Evolutionary conservation across 2,888 invertebrate genomes (phyloP).

Genomic region (Eustalomyia histrio): DNA sequence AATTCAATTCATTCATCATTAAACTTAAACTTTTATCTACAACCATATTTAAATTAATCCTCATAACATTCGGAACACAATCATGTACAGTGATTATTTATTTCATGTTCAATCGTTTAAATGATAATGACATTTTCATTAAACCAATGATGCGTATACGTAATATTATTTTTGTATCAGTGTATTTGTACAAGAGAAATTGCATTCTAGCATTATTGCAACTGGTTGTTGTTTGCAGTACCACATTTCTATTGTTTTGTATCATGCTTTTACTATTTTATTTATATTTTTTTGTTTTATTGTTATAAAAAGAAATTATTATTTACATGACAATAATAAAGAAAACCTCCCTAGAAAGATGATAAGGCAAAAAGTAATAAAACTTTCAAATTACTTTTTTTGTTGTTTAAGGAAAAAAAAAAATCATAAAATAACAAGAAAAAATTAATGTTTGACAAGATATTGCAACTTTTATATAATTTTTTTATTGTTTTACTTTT

Average conservation of each 20-base stretch:
- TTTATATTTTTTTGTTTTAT: conserved; percentile 25
- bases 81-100: not conserved
- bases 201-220: conserved; percentile 42
- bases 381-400: conserved; percentile 70
- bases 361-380: conserved; percentile 69
- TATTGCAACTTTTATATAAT: conserved; percentile 47
- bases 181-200: conserved; percentile 1
- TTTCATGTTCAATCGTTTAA: not conserved
- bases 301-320: conserved; percentile 60
- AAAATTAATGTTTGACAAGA: conserved; percentile 63
- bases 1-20: too few relatives aligned
- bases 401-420: conserved; percentile 41
- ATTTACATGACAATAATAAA: conserved; percentile 64
- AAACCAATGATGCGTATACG: conserved; percentile 22
- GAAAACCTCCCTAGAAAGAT: conserved; percentile 64
- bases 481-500: conserved; percentile 24
- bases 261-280: not conserved
- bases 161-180: conserved; percentile 7
- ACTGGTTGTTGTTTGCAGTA: conserved; percentile 33
- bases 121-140: conserved; percentile 3
- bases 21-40: not conserved
- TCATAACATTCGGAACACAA: not conserved
- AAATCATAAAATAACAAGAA: conserved; percentile 53
- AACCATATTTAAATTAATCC: not conserved
- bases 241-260: conserved; percentile 11